Evolutionary conservation across 2,113 vertebrate genomes (phyloP).

Genomic region (Centropristis striata): DNA sequence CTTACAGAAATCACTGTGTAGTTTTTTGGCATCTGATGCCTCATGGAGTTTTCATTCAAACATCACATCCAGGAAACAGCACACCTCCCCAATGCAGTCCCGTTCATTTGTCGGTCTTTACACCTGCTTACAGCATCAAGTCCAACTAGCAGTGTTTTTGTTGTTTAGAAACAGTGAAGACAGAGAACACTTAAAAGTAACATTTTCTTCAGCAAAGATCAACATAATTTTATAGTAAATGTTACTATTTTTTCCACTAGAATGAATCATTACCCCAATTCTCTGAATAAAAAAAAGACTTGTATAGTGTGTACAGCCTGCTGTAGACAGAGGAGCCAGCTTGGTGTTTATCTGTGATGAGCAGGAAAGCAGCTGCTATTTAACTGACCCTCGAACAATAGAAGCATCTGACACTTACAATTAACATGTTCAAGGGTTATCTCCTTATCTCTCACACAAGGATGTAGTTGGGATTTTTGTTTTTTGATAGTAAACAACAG

Average conservation of each 20-base stretch:
- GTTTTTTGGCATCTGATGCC: no score
- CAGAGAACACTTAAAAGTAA: no score
- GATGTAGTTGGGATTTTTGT: background rate
- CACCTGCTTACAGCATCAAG: no score
- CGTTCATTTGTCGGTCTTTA: no score
- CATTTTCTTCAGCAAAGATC: no score
- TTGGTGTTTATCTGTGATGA: slow-evolving; percentile 9
- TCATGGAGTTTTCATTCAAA: no score
- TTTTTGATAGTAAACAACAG: background rate
- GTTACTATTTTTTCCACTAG: background rate
- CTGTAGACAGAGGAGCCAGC: background rate
- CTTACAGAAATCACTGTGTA: no score
- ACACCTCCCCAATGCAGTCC: no score
- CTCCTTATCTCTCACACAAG: background rate
- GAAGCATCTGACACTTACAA: background rate
- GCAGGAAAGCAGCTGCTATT: background rate
- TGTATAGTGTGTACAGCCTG: background rate
- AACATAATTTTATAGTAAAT: no score
- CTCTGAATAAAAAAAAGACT: background rate
- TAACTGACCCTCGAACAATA: background rate
- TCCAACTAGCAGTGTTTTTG: no score
- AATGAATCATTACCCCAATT: background rate
- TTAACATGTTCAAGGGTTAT: background rate
- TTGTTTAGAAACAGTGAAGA: no score
- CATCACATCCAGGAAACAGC: no score